Conservation (phyloP, 1,140 invertebrate genomes). For the Holotrichia oblita region DNA sequence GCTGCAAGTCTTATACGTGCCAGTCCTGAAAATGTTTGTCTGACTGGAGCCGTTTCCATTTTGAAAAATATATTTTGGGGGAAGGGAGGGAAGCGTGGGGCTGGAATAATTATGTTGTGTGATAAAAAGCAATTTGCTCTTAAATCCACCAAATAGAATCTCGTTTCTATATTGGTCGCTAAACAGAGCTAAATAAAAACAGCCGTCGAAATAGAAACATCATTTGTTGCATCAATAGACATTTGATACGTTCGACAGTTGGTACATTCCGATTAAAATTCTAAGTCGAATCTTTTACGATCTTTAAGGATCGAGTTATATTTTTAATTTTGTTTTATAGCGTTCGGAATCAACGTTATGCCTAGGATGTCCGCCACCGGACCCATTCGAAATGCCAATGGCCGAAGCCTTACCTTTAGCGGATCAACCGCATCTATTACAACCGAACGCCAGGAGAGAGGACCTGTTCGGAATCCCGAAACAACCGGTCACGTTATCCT, state of each 20-base stretch:
- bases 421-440: slow-evolving; percentile 94
- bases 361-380: slow-evolving; percentile 92
- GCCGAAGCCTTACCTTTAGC: slow-evolving; percentile 93
- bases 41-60: no score
- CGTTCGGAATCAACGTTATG: slow-evolving; percentile 96
- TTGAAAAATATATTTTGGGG: no score
- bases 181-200: no score
- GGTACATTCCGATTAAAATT: neutral
- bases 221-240: neutral
- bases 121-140: no score
- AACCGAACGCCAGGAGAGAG: slow-evolving; percentile 92
- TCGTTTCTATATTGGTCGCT: no score
- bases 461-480: slow-evolving; percentile 93
- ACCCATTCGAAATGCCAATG: slow-evolving; percentile 92
- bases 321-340: slow-evolving; percentile 60
- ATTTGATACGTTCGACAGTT: neutral
- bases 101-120: no score
- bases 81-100: no score
- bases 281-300: no score
- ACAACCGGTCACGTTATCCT: slow-evolving; percentile 71
- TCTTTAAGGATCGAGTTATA: no score
- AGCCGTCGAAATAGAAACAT: neutral
- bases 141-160: no score
- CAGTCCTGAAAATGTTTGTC: no score
- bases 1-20: no score